Evolutionary conservation across 2,113 vertebrate genomes (phyloP).

Genomic region (Anoura caudifer): DNA sequence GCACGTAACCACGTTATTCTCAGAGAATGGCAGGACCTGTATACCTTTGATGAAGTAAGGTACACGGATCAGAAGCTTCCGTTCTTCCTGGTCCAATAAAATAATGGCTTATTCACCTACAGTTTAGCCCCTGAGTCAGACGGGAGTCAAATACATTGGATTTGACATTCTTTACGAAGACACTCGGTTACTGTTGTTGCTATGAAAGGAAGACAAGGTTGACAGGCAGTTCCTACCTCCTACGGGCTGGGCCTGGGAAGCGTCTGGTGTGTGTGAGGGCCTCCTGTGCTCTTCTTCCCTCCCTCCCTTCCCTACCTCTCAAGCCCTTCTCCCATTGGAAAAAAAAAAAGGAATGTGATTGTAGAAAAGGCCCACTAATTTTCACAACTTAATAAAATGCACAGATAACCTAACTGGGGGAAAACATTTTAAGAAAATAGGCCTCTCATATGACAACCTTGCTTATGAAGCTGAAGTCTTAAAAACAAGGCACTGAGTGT

Average conservation of each 20-base stretch:
- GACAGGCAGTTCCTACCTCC: neutral
- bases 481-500: neutral
- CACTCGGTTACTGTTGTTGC: neutral
- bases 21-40: neutral
- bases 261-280: accelerated
- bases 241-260: neutral
- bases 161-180: neutral
- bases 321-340: neutral
- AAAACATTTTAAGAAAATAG: neutral
- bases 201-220: neutral
- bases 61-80: neutral
- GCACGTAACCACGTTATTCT: neutral
- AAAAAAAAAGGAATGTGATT: neutral
- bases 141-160: neutral
- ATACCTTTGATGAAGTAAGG: neutral
- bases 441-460: neutral
- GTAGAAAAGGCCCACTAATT: neutral
- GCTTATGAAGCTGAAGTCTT: neutral
- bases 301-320: neutral
- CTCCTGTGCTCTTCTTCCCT: neutral
- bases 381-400: neutral
- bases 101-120: neutral
- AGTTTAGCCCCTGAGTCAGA: neutral
- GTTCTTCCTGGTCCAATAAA: neutral
- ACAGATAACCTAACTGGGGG: neutral